A percentile compares a stretch with the other conserved stretches of the same genome.
These are phyloP conservation scores for Oreochromis aureus DNA, from an alignment of 2,113 vertebrate species.

Conservation along the genomic window DNA sequence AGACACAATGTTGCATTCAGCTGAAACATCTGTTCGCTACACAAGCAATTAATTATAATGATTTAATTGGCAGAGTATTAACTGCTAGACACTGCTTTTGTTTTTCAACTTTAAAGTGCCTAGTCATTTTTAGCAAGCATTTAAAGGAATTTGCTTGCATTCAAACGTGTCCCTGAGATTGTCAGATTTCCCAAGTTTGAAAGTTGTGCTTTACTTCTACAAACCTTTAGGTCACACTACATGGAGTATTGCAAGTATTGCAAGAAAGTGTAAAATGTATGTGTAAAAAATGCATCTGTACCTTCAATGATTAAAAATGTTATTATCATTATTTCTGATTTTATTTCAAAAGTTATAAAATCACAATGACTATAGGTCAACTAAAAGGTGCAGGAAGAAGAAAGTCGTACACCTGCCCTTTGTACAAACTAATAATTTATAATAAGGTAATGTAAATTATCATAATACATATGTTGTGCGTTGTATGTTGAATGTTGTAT, in stretches of 20 bases:
- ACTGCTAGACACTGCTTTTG: not conserved
- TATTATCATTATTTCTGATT: not conserved
- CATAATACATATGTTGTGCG: not conserved
- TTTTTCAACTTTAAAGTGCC: not conserved
- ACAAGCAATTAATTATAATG: not conserved
- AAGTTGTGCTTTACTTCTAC: not conserved
- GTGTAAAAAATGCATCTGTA: not conserved
- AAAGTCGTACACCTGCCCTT: accelerated
- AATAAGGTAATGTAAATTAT: not conserved
- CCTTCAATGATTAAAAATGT: not conserved
- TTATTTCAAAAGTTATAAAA: not conserved
- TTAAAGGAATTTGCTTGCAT: not conserved
- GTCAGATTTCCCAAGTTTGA: not conserved
- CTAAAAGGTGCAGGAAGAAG: not conserved
- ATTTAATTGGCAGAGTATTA: not conserved
- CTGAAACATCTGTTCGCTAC: not conserved
- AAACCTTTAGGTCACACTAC: not conserved
- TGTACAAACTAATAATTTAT: not conserved
- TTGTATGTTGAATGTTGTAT: not conserved
- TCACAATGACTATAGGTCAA: not conserved
- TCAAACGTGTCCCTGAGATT: not conserved
- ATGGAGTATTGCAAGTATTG: not conserved
- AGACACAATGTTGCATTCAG: not conserved
- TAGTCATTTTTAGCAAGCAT: not conserved
- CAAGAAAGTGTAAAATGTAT: not conserved